A percentile compares a stretch with the other conserved stretches of the same genome.
Conservation (phyloP, 2,113 vertebrate species). For the Myodes glareolus region DNA sequence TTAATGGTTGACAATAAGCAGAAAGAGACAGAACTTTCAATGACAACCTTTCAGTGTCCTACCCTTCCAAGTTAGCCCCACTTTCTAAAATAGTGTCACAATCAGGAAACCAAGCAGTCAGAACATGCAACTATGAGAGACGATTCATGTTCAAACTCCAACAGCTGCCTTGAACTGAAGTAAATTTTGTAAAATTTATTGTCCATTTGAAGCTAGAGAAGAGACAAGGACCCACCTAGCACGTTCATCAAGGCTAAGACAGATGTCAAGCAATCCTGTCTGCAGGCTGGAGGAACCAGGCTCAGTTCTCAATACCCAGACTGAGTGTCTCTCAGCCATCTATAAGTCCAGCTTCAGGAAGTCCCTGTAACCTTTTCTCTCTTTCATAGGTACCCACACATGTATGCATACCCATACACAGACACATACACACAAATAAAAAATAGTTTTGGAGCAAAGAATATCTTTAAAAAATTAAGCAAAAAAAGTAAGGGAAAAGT, state of each 20-base stretch:
- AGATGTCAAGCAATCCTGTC: not conserved
- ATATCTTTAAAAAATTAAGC: not conserved
- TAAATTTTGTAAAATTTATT: not conserved
- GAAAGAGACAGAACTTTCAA: not conserved
- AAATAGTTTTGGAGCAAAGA: not conserved
- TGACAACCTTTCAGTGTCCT: not conserved
- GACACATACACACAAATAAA: not conserved
- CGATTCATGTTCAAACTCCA: not conserved
- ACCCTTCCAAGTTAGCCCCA: too few relatives aligned
- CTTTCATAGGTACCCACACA: not conserved
- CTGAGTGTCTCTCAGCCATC: not conserved
- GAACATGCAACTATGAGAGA: not conserved
- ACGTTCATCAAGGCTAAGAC: not conserved
- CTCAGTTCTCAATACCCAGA: too few relatives aligned
- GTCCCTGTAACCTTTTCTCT: too few relatives aligned
- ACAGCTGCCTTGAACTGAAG: not conserved
- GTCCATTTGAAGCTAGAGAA: not conserved
- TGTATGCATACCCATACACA: too few relatives aligned
- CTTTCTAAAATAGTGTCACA: not conserved
- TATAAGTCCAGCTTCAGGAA: not conserved
- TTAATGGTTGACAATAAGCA: not conserved
- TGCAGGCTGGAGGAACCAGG: not conserved
- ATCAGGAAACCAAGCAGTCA: not conserved
- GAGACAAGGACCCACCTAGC: not conserved
- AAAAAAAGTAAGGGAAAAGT: not conserved